Evolutionary conservation across 1,140 invertebrate species (phyloP), one percentile per base, ranked within the genome.

Genomic region (Megathymus violae): DNA sequence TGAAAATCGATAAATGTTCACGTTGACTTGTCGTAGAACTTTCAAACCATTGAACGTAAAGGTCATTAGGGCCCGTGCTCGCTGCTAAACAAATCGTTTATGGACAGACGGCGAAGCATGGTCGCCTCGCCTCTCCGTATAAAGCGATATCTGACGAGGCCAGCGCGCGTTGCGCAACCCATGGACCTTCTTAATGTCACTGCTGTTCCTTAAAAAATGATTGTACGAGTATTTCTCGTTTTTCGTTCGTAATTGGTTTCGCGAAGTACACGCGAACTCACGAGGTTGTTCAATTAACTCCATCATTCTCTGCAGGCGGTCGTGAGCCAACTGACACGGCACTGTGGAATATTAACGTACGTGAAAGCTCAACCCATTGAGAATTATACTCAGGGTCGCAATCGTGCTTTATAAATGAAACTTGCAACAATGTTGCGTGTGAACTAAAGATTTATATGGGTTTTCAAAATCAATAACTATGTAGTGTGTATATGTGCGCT

Each of bases 61-160:
- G 50, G 51, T 54, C 51, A 14, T 13, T 27, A 17, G 22, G 40
- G 38, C 15, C 40, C 15, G 9, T 41, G 17, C 22, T 15, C 11
- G 25, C 0, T 44, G 52, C 25, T 25, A 31, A 40, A 44, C 47
- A 46, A 51, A 46, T 61, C 19, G 46, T 62, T 47, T 43, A 44
- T 65, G 61, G 61, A 25, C 38, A 66, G 25, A 47, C 50, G 19
- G 14, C 58, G 54, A 52, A 50, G 48, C 63, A 74, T 78, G 77
- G 64, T 79, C 71, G 75, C 70, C 74, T 83, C 71, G 82, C 82
- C 83, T 88, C 80, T 16, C 86, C 86, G 73, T 85, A 81, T 85
- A 84, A 74, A 85, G 83, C 58, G 64, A 80, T 86, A 80, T 80
- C 73, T 67, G 71, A 69, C 85, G 83, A 86, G 87, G 85, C 77